A percentile compares a stretch with the other conserved stretches of the same genome.
These are phyloP conservation scores for Gymnorhina tibicen DNA, from an alignment of 2,113 vertebrate genomes.

Conservation along the genomic window DNA sequence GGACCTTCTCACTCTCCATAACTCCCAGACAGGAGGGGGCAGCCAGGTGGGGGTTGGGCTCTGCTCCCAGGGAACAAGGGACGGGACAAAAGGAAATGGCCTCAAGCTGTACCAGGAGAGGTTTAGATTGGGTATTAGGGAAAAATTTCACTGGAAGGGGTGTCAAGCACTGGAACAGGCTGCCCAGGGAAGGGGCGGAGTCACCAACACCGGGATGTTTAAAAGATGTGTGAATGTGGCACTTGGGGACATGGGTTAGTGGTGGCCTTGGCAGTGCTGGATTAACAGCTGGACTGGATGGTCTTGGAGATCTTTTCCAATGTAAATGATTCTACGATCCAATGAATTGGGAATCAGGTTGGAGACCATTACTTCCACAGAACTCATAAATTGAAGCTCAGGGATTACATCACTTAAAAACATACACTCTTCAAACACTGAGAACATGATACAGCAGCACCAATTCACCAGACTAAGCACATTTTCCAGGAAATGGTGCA, in stretches of 20 bases:
- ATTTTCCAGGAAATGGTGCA: neutral
- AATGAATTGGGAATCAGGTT: neutral
- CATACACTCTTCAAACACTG: neutral
- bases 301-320: neutral
- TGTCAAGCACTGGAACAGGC: neutral
- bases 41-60: rapidly evolving
- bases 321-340: neutral
- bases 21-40: neutral
- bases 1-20: rapidly evolving
- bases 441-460: neutral
- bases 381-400: neutral
- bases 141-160: rapidly evolving
- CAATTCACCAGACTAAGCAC: neutral
- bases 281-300: neutral
- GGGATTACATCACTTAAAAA: neutral
- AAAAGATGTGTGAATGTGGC: neutral
- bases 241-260: neutral
- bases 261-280: neutral
- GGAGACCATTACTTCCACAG: neutral
- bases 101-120: neutral
- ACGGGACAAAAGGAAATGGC: neutral
- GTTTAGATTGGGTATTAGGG: neutral
- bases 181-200: neutral
- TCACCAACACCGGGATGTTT: neutral
- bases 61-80: neutral